phyloP scores from a whole-genome alignment of 2,113 vertebrate species.

The Pipra filicauda region DNA sequence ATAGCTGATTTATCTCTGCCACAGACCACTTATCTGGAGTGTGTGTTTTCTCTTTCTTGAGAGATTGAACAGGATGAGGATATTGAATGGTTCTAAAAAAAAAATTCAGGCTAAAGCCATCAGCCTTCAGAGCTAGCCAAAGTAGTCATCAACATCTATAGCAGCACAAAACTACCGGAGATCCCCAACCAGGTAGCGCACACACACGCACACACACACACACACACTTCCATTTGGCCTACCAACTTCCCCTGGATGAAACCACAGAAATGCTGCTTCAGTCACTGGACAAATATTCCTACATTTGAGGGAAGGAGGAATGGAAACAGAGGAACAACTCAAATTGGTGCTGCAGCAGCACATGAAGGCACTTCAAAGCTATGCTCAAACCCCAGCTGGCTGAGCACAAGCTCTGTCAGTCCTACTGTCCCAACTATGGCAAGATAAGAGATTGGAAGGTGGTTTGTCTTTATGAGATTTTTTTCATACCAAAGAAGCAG shows the following conservation, averaged over 20 bases:
- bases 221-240: neutral
- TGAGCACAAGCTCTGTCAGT: neutral
- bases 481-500: neutral
- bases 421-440: neutral
- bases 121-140: neutral
- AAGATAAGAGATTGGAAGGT: neutral
- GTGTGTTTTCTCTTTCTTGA: neutral
- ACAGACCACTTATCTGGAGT: neutral
- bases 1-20: neutral
- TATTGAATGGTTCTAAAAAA: neutral
- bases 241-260: neutral
- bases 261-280: neutral
- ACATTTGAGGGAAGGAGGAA: neutral
- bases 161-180: neutral
- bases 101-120: neutral
- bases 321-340: neutral
- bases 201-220: too few species aligned
- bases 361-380: neutral
- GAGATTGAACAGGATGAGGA: neutral
- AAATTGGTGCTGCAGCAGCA: neutral
- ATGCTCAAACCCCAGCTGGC: accelerated
- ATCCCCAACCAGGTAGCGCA: neutral
- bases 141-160: neutral
- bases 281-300: neutral
- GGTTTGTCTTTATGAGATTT: neutral